Percentiles rank a stretch among this genome's conserved stretches.
Evolutionary conservation across 2,797 vertebrate genomes (phyloP).

Genomic region (Fundulus diaphanus): DNA sequence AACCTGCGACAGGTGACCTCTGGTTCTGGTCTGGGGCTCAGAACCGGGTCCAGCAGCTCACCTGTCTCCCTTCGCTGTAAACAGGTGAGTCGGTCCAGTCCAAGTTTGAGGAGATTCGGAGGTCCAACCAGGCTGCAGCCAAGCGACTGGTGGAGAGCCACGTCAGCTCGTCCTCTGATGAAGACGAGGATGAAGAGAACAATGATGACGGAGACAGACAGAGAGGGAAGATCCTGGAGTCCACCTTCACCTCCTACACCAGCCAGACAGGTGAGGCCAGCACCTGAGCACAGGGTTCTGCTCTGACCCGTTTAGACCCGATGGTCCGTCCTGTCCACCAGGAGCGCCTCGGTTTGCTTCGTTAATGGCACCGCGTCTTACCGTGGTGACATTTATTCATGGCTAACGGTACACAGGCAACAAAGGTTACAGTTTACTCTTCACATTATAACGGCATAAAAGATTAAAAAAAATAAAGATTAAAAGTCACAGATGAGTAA

Average conservation of each 20-base stretch:
- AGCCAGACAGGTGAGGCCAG: slow-evolving; percentile 85
- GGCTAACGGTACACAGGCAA: too few relatives aligned
- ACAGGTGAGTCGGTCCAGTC: slow-evolving; percentile 81
- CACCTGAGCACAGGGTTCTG: neutral
- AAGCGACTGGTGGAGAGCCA: slow-evolving; percentile 86
- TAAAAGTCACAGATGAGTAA: too few relatives aligned
- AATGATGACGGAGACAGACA: slow-evolving; percentile 81
- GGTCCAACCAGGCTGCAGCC: slow-evolving; percentile 88
- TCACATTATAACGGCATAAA: too few relatives aligned
- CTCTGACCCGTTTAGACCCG: too few relatives aligned
- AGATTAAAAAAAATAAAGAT: too few relatives aligned
- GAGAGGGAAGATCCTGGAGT: slow-evolving; percentile 87
- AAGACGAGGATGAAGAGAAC: slow-evolving; percentile 74
- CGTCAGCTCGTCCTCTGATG: slow-evolving; percentile 83
- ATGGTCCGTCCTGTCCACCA: too few relatives aligned
- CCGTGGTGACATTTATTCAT: too few relatives aligned
- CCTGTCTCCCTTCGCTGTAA: accelerated
- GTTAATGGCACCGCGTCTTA: too few relatives aligned
- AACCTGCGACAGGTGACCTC: slow-evolving; percentile 25
- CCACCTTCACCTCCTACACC: slow-evolving; percentile 90
- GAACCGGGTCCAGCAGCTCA: too few relatives aligned
- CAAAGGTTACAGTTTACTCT: too few relatives aligned
- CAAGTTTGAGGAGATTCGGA: slow-evolving; percentile 95
- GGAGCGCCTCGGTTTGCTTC: too few relatives aligned
- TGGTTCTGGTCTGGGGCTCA: neutral